Base-by-base conservation (phyloP, 2,113 vertebrate species). In the Mesoclemmys tuberculata region DNA sequence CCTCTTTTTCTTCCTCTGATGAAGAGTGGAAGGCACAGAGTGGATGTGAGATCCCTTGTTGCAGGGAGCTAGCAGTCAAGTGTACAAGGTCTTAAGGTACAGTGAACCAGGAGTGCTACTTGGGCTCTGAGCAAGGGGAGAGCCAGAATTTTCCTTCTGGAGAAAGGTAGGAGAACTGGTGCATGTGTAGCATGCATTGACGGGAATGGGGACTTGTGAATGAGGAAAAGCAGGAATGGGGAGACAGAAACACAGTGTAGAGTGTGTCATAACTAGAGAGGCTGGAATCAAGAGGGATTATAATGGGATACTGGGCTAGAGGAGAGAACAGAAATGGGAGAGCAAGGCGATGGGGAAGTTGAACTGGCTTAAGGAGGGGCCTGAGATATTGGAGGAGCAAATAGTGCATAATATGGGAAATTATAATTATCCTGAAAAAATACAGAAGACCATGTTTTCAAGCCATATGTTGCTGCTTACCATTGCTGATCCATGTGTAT, bases 381-480 rank as follows among this genome's bases (percentile, higher is more conserved):
- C 77, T 68, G 82, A 74, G 68, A 54, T 0, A 0, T 10, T 38
- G 71, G 64, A 52, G 27, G 78, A 54, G 5, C 64, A 71, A 56
- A 2, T 8, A 4, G 82, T 1, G 1, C 44, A 1, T 77, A 29
- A 68, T 19, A 52, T 41, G 24, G 61, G 46, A 84, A 84, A n/a
- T 61, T 2, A 5, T 56, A 48, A 7, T 35, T 44, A 77, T 29
- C 24, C 31, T 46, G 51, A 31, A 16, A 78, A 85, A 85, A 26
- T 26, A 26, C 24, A 58, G 29, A 86, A 56, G 24, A 19, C 54
- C 24, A 56, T 12, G 6, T 13, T 78, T 55, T 61, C 11, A 6
- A n/a, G 49, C 55, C 29, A 1, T 5, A 8, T 0, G 0, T 1
- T 52, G 77, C 31, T 77, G 46, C 38, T 81, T 0, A 0, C 38